These are phyloP conservation scores for Caenorhabditis macrosperma DNA, from an alignment of 2,888 invertebrate species.

Conservation along the genomic window DNA sequence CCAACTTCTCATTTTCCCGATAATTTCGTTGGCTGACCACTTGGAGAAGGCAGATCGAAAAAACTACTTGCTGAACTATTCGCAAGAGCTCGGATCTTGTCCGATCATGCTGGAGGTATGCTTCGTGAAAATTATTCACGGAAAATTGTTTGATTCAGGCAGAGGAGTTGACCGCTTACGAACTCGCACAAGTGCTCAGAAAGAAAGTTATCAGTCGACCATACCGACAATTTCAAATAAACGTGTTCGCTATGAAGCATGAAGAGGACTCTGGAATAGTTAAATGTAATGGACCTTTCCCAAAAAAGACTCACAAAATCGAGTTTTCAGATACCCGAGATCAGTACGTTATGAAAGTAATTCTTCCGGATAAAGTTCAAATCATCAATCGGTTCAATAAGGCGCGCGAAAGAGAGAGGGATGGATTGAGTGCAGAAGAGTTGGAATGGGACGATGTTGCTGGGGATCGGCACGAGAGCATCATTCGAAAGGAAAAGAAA, in stretches of 20 bases:
- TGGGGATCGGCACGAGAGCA: no score
- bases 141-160: no score
- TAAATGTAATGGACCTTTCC: not conserved
- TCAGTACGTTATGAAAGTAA: not conserved
- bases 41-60: not conserved
- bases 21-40: not conserved
- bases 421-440: not conserved
- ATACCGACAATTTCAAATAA: no score
- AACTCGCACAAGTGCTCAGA: no score
- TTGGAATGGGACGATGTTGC: constrained; percentile 2
- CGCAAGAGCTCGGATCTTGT: not conserved
- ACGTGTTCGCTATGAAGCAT: no score
- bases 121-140: no score
- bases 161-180: no score
- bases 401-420: not conserved
- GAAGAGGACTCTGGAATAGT: no score
- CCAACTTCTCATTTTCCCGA: not conserved
- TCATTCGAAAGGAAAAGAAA: no score
- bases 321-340: not conserved
- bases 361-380: not conserved
- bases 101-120: constrained; percentile 1
- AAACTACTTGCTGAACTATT: not conserved
- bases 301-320: no score
- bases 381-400: not conserved
- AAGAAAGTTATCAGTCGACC: no score